Evolutionary conservation across 2,888 invertebrate species (phyloP), one percentile per base, ranked within the genome.

Genomic region (Oxyteleia sp.): DNA sequence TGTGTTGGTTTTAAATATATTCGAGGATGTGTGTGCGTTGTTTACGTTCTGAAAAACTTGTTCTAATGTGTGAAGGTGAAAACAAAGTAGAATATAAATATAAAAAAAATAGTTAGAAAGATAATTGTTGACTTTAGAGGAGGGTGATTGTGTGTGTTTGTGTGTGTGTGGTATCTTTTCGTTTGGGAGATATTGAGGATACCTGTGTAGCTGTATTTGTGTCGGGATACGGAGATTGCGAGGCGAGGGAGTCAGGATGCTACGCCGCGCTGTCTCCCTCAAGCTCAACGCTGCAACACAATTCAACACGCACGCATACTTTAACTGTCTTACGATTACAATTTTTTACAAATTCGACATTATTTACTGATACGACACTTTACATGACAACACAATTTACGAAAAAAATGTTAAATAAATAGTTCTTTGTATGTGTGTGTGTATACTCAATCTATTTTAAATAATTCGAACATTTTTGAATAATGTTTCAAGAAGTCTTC

Each of bases 201-300:
- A 7, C 7, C 15, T 1, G 41, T 41, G 41, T 41, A 41, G 15
- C 8, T 68, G 53, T 13, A 7, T 51, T 61, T 43, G 49, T 61
- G 43, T 55, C n/a, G 32, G 47, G 23, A 16, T 7, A 15, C 3
- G 43, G 32, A 68, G 82, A 81, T 85, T 59, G 57, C 84, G 85
- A 85, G 82, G 72, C 72, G 78, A 86, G 88, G 89, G 87, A 89
- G 78, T 68, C 82, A 66, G 88, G 88, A 89, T 92, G 92, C 92
- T 93, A 93, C 92, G 93, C 92, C 90, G 93, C 93, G 90, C 93
- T 93, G 93, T 93, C 92, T 93, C 93, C 93, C 92, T 93, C 92
- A 93, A 93, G 93, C 92, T 93, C 93, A 93, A 93, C 93, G 93
- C 93, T 93, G 93, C 88, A 93, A 93, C 93, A 93, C 93, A 93